Conservation (phyloP, 64 coral and sea anemone genomes). For the Montipora foliosa region DNA sequence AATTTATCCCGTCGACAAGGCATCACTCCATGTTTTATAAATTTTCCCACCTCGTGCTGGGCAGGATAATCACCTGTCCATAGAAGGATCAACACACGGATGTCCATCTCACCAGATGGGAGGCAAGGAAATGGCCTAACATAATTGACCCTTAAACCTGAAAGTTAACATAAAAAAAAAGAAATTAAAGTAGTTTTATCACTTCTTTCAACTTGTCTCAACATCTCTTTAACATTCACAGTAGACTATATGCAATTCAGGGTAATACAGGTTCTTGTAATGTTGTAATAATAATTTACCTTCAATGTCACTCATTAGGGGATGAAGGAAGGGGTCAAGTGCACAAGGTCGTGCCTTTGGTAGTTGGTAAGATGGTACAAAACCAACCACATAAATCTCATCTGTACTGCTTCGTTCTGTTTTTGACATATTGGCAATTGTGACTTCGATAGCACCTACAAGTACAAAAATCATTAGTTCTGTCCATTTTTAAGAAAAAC, state of each 20-base stretch:
- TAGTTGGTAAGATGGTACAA: slow-evolving; percentile 7
- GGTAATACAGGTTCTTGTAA: no score
- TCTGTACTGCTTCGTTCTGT: background rate
- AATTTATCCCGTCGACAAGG: slow-evolving; percentile 17
- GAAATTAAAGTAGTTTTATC: background rate
- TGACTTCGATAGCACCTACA: slow-evolving; percentile 17
- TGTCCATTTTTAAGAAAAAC: no score
- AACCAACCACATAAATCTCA: background rate
- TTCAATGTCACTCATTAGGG: background rate
- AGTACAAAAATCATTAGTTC: background rate
- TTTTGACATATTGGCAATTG: slow-evolving; percentile 7
- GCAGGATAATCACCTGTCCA: slow-evolving; percentile 36
- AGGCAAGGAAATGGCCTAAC: background rate
- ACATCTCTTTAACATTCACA: background rate
- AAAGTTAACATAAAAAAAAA: no score
- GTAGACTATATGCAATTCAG: no score
- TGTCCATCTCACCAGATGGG: background rate
- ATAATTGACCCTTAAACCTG: slow-evolving; percentile 7
- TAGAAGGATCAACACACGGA: slow-evolving; percentile 14
- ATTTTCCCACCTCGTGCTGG: slow-evolving; percentile 49
- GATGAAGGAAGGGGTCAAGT: slow-evolving; percentile 17
- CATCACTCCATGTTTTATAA: slow-evolving; percentile 37
- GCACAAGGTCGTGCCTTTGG: slow-evolving; percentile 12
- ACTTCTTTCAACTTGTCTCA: background rate
- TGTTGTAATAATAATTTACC: slow-evolving; percentile 3